Evolutionary conservation across 2,797 vertebrate genomes (phyloP).

Genomic region (Gouania willdenowi): DNA sequence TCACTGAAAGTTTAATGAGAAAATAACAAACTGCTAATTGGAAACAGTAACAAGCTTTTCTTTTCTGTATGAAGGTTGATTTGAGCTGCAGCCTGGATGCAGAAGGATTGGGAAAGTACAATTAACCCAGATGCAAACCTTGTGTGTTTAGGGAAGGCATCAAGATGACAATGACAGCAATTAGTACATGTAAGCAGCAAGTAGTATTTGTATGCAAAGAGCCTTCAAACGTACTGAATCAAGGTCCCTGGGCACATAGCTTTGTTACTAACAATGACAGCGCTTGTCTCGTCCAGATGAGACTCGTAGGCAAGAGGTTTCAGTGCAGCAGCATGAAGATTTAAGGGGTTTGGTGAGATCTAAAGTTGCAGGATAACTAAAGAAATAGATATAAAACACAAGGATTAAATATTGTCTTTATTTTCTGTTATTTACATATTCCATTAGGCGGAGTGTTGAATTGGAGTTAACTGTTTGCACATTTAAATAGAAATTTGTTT

Average conservation of each 20-base stretch:
- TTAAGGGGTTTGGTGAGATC: slow-evolving; percentile 41
- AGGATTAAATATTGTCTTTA: slow-evolving; percentile 41
- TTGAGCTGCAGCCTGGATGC: slow-evolving; percentile 11
- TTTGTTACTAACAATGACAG: slow-evolving; percentile 51
- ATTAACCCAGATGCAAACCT: slow-evolving; percentile 56
- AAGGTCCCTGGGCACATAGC: slow-evolving; percentile 30
- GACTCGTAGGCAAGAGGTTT: slow-evolving; percentile 46
- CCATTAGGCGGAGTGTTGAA: slow-evolving; percentile 22
- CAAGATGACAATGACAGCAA: slow-evolving; percentile 43
- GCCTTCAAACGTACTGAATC: slow-evolving; percentile 28
- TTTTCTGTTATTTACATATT: slow-evolving; percentile 20
- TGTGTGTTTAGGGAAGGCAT: slow-evolving; percentile 35
- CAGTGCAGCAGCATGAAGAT: slow-evolving; percentile 20
- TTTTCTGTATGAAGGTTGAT: slow-evolving; percentile 13
- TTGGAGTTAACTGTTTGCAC: slow-evolving; percentile 22
- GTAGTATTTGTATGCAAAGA: slow-evolving; percentile 17
- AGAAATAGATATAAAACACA: slow-evolving; percentile 43
- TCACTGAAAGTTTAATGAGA: not conserved
- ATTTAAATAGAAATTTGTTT: slow-evolving; percentile 6
- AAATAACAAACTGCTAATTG: not conserved
- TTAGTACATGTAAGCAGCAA: slow-evolving; percentile 16
- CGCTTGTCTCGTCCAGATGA: slow-evolving; percentile 47
- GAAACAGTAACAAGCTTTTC: slow-evolving; percentile 14
- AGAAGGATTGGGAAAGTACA: slow-evolving; percentile 35
- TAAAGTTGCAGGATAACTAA: slow-evolving; percentile 35